phyloP scores from a whole-genome alignment of 2,113 vertebrate genomes.

The Cyanoderma ruficeps region DNA sequence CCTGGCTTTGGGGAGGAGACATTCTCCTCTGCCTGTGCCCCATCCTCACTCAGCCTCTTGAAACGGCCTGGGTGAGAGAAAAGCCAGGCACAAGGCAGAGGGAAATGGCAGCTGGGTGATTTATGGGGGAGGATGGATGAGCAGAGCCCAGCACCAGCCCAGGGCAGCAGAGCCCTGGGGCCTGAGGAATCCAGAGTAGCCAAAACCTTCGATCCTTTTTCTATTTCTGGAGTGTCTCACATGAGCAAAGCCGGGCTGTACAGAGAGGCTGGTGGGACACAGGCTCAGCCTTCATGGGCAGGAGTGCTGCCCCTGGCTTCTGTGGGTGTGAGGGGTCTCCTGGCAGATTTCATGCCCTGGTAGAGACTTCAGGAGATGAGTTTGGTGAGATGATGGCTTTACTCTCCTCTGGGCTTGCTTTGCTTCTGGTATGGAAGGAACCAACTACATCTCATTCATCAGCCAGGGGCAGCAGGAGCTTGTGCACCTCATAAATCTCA shows the following conservation, averaged over 20 bases:
- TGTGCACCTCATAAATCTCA: constrained; percentile 41
- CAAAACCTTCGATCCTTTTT: constrained; percentile 6
- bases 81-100: neutral
- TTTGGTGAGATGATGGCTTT: neutral
- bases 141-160: neutral
- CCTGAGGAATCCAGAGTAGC: constrained; percentile 39
- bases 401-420: neutral
- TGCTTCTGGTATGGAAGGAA: neutral
- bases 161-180: neutral
- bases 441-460: constrained; percentile 27
- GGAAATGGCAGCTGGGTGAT: neutral
- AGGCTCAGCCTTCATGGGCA: neutral
- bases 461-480: neutral
- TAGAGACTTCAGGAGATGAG: neutral
- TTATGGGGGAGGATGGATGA: neutral
- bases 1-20: neutral
- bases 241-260: neutral
- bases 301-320: neutral
- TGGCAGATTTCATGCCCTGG: neutral
- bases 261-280: neutral
- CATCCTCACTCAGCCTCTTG: neutral
- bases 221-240: constrained; percentile 57
- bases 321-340: neutral
- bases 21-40: neutral
- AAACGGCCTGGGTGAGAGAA: neutral